Conservation (phyloP, 2,888 invertebrate genomes). For the Apocheima hispidaria region DNA sequence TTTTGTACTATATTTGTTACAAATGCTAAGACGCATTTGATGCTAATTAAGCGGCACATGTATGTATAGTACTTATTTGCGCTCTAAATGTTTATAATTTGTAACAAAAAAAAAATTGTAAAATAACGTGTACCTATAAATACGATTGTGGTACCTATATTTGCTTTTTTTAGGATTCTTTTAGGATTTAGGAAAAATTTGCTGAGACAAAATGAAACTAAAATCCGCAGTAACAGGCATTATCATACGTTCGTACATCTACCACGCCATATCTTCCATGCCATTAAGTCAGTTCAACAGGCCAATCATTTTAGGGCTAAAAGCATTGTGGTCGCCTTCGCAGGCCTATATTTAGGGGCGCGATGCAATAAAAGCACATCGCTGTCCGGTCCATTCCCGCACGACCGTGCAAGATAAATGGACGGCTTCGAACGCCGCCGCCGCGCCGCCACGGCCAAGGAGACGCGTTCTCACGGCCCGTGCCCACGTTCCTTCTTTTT, state of each 20-base stretch:
- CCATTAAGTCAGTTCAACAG: constrained; percentile 61
- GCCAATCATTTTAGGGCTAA: constrained; percentile 73
- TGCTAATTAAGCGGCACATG: no score
- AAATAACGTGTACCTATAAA: no score
- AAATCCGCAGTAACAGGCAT: not conserved
- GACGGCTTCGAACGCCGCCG: constrained; percentile 62
- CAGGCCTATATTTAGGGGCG: constrained; percentile 83
- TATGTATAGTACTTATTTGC: no score
- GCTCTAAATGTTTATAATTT: no score
- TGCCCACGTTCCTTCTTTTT: constrained; percentile 80
- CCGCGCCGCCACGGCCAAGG: constrained; percentile 59
- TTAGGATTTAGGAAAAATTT: no score
- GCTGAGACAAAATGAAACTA: not conserved
- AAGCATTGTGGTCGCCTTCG: constrained; percentile 71
- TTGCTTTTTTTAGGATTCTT: no score
- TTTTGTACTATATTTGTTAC: constrained; percentile 16
- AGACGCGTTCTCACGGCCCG: constrained; percentile 85
- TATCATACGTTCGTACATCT: constrained; percentile 24
- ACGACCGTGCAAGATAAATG: constrained; percentile 85
- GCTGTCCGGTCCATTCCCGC: constrained; percentile 81
- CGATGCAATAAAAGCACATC: constrained; percentile 83
- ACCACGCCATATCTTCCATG: constrained; percentile 45
- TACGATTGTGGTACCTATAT: no score
- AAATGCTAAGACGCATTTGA: not conserved
- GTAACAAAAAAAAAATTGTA: no score